A percentile compares a stretch with the other conserved stretches of the same genome.
These are phyloP conservation scores for Mechanitis messenoides DNA, from an alignment of 2,888 invertebrate genomes.

Conservation along the genomic window DNA sequence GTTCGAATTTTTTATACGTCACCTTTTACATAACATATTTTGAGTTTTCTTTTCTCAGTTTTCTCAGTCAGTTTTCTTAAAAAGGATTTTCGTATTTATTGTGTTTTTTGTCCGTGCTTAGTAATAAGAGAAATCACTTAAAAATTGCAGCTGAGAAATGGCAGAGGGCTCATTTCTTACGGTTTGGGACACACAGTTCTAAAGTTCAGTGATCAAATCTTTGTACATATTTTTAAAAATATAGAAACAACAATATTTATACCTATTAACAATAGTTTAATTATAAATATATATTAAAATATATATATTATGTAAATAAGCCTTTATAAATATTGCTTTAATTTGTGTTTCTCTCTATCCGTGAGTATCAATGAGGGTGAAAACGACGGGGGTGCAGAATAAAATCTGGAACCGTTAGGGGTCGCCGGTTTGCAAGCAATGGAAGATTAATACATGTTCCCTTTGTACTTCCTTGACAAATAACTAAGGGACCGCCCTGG, in stretches of 20 bases:
- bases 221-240: not conserved
- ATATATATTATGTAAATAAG: too few relatives aligned
- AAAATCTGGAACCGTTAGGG: constrained; percentile 66
- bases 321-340: too few relatives aligned
- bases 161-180: constrained; percentile 48
- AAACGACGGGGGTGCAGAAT: constrained; percentile 42
- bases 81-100: constrained; percentile 3
- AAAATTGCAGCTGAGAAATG: constrained; percentile 58
- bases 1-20: too few relatives aligned
- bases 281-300: not conserved
- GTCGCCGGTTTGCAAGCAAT: constrained; percentile 51
- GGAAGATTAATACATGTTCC: constrained; percentile 71
- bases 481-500: constrained; percentile 45
- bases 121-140: constrained; percentile 73
- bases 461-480: constrained; percentile 58
- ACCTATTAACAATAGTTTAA: too few relatives aligned
- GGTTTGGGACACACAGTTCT: constrained; percentile 42
- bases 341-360: constrained; percentile 9
- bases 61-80: constrained; percentile 8
- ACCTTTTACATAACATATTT: too few relatives aligned
- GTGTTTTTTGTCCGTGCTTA: constrained; percentile 58
- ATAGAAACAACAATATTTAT: not conserved
- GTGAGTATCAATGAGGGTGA: constrained; percentile 35
- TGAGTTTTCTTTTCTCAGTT: not conserved
- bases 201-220: constrained; percentile 7